Percentiles rank a stretch among this genome's conserved stretches.
Conservation (phyloP, 1,140 invertebrate genomes). For the Nomia melanderi region DNA sequence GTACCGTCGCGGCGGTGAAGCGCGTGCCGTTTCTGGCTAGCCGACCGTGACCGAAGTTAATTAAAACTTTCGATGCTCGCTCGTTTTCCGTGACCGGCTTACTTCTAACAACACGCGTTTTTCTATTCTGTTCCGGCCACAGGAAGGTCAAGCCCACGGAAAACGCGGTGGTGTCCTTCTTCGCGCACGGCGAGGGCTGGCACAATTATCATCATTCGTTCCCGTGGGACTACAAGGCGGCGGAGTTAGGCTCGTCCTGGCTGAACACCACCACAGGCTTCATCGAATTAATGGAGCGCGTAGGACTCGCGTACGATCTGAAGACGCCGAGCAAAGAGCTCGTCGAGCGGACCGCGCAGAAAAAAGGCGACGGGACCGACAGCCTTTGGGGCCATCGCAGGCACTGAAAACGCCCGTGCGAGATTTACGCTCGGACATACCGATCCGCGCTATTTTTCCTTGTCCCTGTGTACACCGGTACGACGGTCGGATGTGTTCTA, state of each 20-base stretch:
- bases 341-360: slow-evolving; percentile 61
- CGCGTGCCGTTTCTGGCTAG: no score
- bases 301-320: slow-evolving; percentile 84
- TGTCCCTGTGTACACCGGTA: no score
- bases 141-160: slow-evolving; percentile 83
- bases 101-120: slow-evolving; percentile 14
- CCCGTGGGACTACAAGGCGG: slow-evolving; percentile 85
- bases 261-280: slow-evolving; percentile 83
- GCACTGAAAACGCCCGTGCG: slow-evolving; percentile 18
- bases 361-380: slow-evolving; percentile 72
- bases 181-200: slow-evolving; percentile 82
- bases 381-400: slow-evolving; percentile 62
- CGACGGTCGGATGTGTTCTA: no score
- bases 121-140: slow-evolving; percentile 57
- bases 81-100: neutral
- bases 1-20: slow-evolving; percentile 12
- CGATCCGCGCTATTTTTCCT: no score
- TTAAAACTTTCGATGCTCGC: slow-evolving; percentile 11
- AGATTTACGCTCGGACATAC: neutral
- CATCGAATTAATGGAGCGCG: slow-evolving; percentile 83
- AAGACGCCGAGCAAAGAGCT: slow-evolving; percentile 70
- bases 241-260: slow-evolving; percentile 80
- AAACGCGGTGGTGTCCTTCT: slow-evolving; percentile 77
- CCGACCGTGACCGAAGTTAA: slow-evolving; percentile 1
- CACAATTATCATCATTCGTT: slow-evolving; percentile 89